phyloP scores from a whole-genome alignment of 2,797 vertebrate genomes.

The Mustela erminea region DNA sequence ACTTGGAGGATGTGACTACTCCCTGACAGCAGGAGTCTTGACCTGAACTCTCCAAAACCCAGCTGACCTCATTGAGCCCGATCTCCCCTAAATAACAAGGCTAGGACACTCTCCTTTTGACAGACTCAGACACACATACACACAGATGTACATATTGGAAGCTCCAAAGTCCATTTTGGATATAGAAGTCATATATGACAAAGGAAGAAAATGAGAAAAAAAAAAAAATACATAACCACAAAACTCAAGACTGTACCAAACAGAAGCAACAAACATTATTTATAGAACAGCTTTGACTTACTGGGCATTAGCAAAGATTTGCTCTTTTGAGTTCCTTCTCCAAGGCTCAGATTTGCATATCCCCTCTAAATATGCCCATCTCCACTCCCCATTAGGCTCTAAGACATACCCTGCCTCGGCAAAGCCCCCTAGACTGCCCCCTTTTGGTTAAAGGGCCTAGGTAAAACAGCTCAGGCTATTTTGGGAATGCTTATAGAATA shows the following conservation, averaged over 20 bases:
- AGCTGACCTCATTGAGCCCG: constrained; percentile 58
- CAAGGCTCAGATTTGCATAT: background rate
- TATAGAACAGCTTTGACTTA: constrained; percentile 48
- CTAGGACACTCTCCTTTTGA: background rate
- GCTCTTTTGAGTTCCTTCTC: constrained; percentile 28
- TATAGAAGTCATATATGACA: background rate
- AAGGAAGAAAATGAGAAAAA: constrained; percentile 14
- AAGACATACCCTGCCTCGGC: background rate
- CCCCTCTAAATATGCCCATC: background rate
- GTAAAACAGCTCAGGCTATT: constrained; percentile 12
- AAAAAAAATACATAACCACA: constrained; percentile 23
- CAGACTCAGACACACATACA: background rate
- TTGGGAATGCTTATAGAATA: background rate
- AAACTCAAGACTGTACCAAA: constrained; percentile 23
- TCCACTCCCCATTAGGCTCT: background rate
- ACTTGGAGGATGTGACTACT: constrained; percentile 58
- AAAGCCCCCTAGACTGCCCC: background rate
- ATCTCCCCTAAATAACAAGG: constrained; percentile 10
- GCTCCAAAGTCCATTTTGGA: background rate
- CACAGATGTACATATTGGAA: background rate
- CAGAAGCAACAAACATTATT: constrained; percentile 60
- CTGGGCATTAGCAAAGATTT: constrained; percentile 34
- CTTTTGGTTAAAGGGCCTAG: background rate
- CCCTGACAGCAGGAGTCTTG: constrained; percentile 69
- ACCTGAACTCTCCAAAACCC: constrained; percentile 73